phyloP scores from a whole-genome alignment of 2,113 vertebrate species.

The Anguilla japonica region DNA sequence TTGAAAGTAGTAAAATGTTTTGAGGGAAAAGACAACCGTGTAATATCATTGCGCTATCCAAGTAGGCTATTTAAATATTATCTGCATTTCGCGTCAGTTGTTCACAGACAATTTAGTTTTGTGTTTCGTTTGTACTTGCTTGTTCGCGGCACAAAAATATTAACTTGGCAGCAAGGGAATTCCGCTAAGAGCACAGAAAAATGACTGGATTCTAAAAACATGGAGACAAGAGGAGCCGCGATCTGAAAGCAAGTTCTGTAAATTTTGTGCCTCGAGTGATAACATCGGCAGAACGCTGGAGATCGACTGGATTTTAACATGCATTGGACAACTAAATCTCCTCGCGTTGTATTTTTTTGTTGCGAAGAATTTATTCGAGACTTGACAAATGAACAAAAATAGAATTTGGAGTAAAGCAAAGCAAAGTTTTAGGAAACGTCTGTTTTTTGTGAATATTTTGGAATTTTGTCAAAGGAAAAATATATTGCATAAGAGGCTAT shows the following conservation, averaged over 20 bases:
- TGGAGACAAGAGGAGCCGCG: conserved; percentile 63
- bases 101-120: background rate
- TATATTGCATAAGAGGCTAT: background rate
- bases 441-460: background rate
- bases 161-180: conserved; percentile 52
- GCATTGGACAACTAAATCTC: background rate
- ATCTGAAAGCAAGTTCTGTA: conserved; percentile 50
- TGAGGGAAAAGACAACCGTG: background rate
- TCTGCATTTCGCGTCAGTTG: background rate
- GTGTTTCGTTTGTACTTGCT: conserved; percentile 41
- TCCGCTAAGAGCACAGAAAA: conserved; percentile 53
- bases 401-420: background rate
- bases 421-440: background rate
- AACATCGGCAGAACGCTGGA: background rate
- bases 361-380: background rate
- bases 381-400: background rate
- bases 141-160: background rate
- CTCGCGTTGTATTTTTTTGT: background rate
- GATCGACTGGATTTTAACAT: conserved; percentile 8
- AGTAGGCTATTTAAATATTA: background rate
- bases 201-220: conserved; percentile 64
- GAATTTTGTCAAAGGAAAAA: background rate
- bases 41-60: background rate
- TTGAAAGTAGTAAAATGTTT: conserved; percentile 24
- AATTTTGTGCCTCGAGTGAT: conserved; percentile 38